These are phyloP conservation scores for Sinocyclocheilus anophthalmus DNA, from an alignment of 2,113 vertebrate genomes.

Conservation along the genomic window DNA sequence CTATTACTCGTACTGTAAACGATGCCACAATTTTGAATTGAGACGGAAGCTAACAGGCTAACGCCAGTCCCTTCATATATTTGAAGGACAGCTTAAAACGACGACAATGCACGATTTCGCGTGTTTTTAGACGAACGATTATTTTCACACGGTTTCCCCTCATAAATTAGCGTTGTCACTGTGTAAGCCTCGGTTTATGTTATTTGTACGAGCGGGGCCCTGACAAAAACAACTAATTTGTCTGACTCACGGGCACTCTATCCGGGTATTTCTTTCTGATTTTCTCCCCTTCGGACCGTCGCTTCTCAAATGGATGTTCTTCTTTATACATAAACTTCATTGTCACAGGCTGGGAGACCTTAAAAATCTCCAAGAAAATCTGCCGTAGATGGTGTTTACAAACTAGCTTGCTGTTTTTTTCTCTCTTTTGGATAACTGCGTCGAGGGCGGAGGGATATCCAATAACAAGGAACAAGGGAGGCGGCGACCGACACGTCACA, in stretches of 20 bases:
- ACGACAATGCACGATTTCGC: not conserved
- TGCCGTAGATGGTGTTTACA: slow-evolving; percentile 47
- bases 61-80: not conserved
- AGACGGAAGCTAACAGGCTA: not conserved
- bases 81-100: slow-evolving; percentile 30
- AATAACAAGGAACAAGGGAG: slow-evolving; percentile 41
- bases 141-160: not conserved
- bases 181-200: not conserved
- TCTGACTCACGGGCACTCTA: slow-evolving; percentile 86
- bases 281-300: slow-evolving; percentile 92
- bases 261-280: slow-evolving; percentile 96
- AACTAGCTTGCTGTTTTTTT: not conserved
- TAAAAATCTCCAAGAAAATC: not conserved
- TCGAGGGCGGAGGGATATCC: slow-evolving; percentile 41
- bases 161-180: not conserved
- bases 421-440: slow-evolving; percentile 24
- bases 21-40: not conserved
- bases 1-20: not conserved
- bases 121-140: not conserved
- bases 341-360: slow-evolving; percentile 35
- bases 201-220: slow-evolving; percentile 3
- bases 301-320: slow-evolving; percentile 91
- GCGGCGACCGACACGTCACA: not conserved
- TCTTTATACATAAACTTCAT: slow-evolving; percentile 97
- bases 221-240: slow-evolving; percentile 47